Evolutionary conservation across 2,888 invertebrate species (phyloP).

Genomic region (Polymixis flavicincta): DNA sequence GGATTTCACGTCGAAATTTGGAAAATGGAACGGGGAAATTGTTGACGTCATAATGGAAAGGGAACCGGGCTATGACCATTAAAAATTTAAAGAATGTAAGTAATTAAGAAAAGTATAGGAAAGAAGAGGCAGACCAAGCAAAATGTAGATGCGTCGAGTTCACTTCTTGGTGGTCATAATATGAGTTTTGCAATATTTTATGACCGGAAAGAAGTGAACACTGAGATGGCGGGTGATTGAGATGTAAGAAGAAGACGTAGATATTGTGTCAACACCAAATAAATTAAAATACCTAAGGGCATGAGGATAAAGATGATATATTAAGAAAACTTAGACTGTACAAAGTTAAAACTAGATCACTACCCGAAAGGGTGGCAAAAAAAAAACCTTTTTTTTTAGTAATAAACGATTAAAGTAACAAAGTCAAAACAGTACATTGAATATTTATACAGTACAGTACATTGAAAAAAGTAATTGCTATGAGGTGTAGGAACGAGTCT

Average conservation of each 20-base stretch:
- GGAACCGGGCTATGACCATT: conserved; percentile 50
- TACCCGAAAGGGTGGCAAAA: no score
- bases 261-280: background rate
- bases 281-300: background rate
- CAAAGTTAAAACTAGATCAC: no score
- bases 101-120: conserved; percentile 12
- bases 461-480: no score
- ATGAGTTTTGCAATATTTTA: background rate
- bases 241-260: background rate
- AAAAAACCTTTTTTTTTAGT: no score
- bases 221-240: background rate
- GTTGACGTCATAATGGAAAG: conserved; percentile 53
- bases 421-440: no score
- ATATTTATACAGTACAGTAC: no score
- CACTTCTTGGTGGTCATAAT: no score
- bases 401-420: no score
- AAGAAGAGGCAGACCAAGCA: background rate
- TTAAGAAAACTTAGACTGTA: no score
- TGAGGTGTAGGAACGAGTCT: no score
- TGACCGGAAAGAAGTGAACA: background rate
- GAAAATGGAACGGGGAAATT: conserved; percentile 47
- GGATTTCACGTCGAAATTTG: conserved; percentile 50
- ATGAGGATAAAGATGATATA: no score
- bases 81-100: conserved; percentile 16
- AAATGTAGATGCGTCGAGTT: background rate